Base-by-base conservation (phyloP, 2,113 vertebrate genomes). In the Chloebia gouldiae region DNA sequence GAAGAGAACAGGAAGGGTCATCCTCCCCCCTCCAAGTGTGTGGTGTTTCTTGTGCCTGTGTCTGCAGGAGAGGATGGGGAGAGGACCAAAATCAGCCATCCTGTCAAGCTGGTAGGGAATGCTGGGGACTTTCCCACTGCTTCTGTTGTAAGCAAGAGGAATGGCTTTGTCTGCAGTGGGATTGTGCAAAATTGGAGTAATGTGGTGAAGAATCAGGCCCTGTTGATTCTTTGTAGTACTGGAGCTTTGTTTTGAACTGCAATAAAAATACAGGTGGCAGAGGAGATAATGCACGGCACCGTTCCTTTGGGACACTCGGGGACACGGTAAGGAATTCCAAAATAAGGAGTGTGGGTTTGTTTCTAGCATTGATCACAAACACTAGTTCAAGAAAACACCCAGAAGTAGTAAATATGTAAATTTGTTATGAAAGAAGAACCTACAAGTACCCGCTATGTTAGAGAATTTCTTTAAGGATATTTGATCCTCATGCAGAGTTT, bases 321-420 rank as follows among this genome's bases (percentile, higher is more conserved):
- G 72, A 94, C 71, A 88, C 7, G 0, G 59, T 18, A 54, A 95
- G 86, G 79, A 80, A 90, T 95, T 96, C 93, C 93, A 94, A 88
- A 94, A 78, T 86, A 65, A 0, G 0, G 69, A 96, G 69, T 1
- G 4, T 81, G 81, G 60, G 11, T 17, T 80, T 92, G 92, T 61
- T 61, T 1, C 77, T 71, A 85, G 85, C 68, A 60, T 4, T 93
- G 92, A 93, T 96, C 93, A 91, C 69, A 96, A 90, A 66, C 76
- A 40, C 56, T 86, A 65, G 79, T 75, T 93, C 85, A 88, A 72
- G 92, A 94, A 96, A 96, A 96, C 93, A 93, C 95, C 95, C 95
- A 95, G 94, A 94, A 97, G 93, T 78, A 90, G 94, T 53, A 96
- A 97, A 96, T 93, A 96, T 93, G 94, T 71, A 96, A 96, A 97